Base-by-base conservation (phyloP, 2,797 vertebrate genomes). In the Taeniopygia guttata region DNA sequence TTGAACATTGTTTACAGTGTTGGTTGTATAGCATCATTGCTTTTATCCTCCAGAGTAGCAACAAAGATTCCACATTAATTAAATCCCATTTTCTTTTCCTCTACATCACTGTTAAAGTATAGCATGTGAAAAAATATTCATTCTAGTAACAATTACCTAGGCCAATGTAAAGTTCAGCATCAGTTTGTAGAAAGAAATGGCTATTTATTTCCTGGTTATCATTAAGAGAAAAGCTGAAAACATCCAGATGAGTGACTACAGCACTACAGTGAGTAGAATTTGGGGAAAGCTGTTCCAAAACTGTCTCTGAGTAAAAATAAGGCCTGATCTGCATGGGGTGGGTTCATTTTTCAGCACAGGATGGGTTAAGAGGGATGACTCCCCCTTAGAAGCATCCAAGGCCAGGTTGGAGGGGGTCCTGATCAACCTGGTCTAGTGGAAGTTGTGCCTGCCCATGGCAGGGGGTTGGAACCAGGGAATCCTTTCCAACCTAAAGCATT, bases 361-460 rank as follows among this genome's bases (percentile, higher is more conserved):
- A 14, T 0, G 0, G 60, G 13, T 45, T 32, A 19, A n/a, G 49
- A 83, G 34, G 21, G 38, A 8, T 43, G 36, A 38, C 3, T 45
- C 68, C n/a, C 29, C n/a, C 29, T 42, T 4, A 22, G 29, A 18
- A 70, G 7, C 19, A 17, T 19, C 45, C 58, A 45, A 56, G 45
- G 51, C 16, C 51, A 46, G 21, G 40, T 1, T 32, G 58, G 51
- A 30, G 30, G 29, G 32, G 19, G 10, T 30, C 38, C 20, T 63
- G 63, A 30, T 13, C 51, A 40, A 0, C 17, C 8, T 34, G 25
- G 20, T 3, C n/a, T 26, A 8, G 23, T 30, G n/a, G n/a, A 40
- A 63, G 4, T 8, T 58, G n/a, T 45, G 23, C 43, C 78, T 82
- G 32, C 32, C 63, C 23, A 15, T 29, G 48, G 22, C 22, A 68